Conservation (phyloP, 2,797 vertebrate species). For the Anguilla pacifica region DNA sequence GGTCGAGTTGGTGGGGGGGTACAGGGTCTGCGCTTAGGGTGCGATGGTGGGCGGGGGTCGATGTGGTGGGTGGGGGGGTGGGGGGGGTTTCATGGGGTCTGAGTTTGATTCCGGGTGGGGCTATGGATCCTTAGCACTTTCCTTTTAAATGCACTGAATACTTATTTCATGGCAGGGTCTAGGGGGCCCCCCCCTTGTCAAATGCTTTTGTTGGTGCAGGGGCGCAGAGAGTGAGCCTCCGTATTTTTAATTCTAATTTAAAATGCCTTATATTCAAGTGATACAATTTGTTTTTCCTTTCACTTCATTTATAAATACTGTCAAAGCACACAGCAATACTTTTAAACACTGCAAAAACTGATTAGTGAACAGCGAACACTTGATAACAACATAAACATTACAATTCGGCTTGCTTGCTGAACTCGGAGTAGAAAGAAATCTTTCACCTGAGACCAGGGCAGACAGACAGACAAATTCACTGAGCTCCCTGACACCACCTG, state of each 20-base stretch:
- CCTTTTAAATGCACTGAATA: constrained; percentile 41
- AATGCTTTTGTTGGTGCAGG: too few relatives aligned
- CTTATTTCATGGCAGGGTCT: constrained; percentile 20
- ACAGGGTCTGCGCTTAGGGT: background rate
- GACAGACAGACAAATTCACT: too few relatives aligned
- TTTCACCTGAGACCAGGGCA: too few relatives aligned
- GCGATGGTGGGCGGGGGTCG: constrained; percentile 1
- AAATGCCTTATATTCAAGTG: background rate
- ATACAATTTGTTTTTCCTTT: background rate
- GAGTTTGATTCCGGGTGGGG: constrained; percentile 36
- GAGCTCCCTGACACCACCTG: too few relatives aligned
- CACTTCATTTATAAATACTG: background rate
- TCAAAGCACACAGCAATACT: background rate
- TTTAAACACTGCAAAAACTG: background rate
- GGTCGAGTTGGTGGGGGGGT: background rate
- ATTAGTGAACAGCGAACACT: background rate
- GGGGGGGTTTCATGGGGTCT: background rate
- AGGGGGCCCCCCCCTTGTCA: too few relatives aligned
- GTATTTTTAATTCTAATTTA: background rate
- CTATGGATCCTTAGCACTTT: constrained; percentile 43
- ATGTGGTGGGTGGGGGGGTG: constrained; percentile 11
- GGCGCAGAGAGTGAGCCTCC: background rate
- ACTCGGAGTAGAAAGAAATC: too few relatives aligned
- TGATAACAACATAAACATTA: background rate
- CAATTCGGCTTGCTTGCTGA: too few relatives aligned